Percentiles rank a stretch among this genome's conserved stretches.
Evolutionary conservation across 2,888 invertebrate species (phyloP).

Genomic region (Tiliacea citrago): DNA sequence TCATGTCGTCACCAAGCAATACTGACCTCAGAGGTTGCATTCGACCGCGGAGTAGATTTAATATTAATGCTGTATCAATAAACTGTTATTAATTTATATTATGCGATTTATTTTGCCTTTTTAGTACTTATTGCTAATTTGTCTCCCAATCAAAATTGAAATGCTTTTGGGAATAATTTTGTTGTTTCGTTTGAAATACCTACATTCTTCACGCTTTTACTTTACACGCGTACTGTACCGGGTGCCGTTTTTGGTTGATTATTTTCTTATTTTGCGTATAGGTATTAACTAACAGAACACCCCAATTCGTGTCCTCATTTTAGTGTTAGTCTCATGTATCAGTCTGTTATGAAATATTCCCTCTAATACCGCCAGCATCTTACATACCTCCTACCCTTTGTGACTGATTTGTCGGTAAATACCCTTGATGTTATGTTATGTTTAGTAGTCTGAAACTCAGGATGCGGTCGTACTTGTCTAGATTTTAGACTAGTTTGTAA

Average conservation of each 20-base stretch:
- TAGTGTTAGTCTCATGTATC: too few species aligned
- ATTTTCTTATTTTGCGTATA: background rate
- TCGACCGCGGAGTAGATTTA: conserved; percentile 79
- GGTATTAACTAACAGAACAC: background rate
- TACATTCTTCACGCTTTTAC: background rate
- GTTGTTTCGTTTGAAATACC: background rate
- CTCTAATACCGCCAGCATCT: background rate
- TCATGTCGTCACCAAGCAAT: conserved; percentile 68
- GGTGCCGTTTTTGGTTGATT: background rate
- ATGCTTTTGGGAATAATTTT: background rate
- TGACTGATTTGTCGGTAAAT: background rate
- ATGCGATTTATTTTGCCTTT: conserved; percentile 62
- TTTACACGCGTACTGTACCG: background rate
- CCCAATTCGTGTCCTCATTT: background rate
- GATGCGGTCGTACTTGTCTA: background rate
- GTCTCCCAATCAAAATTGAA: background rate
- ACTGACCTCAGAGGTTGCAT: conserved; percentile 65
- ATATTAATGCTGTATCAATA: conserved; percentile 87
- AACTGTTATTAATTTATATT: conserved; percentile 85
- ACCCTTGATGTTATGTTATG: background rate
- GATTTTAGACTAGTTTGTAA: conserved; percentile 22
- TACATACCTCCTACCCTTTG: background rate
- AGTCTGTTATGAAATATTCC: background rate
- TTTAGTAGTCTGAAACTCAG: background rate
- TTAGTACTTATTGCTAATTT: background rate